Conservation (phyloP, 2,113 vertebrate species). For the Epinephelus fuscoguttatus region DNA sequence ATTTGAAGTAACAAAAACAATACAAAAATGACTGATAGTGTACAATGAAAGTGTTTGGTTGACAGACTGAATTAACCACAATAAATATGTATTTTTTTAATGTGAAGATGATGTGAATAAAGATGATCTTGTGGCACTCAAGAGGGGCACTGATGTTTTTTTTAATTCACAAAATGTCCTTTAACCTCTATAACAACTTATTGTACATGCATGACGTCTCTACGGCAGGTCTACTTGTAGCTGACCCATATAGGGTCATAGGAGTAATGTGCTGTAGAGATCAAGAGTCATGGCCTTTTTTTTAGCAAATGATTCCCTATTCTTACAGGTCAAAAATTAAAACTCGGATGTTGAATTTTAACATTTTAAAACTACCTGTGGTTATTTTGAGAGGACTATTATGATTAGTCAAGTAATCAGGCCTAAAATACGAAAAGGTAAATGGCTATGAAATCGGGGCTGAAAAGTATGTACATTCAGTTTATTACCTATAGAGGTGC, state of each 20-base stretch:
- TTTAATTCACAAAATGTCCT: not conserved
- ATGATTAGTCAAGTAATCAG: not conserved
- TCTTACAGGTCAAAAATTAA: not conserved
- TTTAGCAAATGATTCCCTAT: not conserved
- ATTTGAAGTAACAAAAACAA: slow-evolving; percentile 1
- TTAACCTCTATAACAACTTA: not conserved
- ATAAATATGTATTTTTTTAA: not conserved
- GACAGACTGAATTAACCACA: not conserved
- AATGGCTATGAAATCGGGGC: not conserved
- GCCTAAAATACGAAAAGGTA: not conserved
- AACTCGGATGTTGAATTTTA: not conserved
- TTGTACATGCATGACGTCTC: not conserved
- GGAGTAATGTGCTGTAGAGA: not conserved
- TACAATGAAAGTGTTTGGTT: not conserved
- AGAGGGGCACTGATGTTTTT: not conserved
- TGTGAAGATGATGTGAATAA: not conserved
- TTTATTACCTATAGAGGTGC: not conserved
- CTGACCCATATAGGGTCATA: not conserved
- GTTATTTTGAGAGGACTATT: not conserved
- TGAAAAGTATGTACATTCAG: not conserved
- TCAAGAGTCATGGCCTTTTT: not conserved
- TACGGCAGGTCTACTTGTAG: not conserved
- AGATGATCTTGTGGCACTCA: not conserved
- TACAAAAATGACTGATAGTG: not conserved
- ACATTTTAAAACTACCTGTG: not conserved